These are phyloP conservation scores for Varanus komodoensis DNA, from an alignment of 2,113 vertebrate genomes.

Conservation along the genomic window DNA sequence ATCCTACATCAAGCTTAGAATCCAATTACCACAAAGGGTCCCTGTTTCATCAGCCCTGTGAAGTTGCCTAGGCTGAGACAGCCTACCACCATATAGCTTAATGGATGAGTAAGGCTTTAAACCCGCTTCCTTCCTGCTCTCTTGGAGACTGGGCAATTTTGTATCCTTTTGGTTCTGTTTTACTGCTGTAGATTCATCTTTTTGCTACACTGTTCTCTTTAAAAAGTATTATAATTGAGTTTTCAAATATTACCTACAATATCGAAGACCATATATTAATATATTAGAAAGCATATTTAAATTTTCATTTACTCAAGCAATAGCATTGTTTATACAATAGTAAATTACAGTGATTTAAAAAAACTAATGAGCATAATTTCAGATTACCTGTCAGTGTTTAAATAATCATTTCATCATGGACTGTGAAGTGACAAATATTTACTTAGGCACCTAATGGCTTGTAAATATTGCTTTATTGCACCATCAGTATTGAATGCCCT, in stretches of 20 bases:
- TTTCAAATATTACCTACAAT: not conserved
- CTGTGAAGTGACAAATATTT: slow-evolving; percentile 53
- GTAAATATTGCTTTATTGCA: not conserved
- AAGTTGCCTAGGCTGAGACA: not conserved
- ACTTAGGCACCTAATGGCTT: slow-evolving; percentile 7
- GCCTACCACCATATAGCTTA: not conserved
- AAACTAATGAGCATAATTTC: slow-evolving; percentile 14
- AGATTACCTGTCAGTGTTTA: slow-evolving; percentile 48
- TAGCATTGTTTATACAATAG: not conserved
- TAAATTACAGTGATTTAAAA: slow-evolving; percentile 35
- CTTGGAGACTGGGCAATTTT: not conserved
- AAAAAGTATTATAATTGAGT: not conserved
- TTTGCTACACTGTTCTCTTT: not conserved
- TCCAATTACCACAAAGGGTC: not conserved
- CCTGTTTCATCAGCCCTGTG: not conserved
- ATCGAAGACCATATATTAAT: not conserved
- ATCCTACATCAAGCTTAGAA: not conserved
- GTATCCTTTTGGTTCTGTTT: too few species aligned
- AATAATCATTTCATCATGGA: slow-evolving; percentile 31
- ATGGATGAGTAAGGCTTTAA: not conserved
- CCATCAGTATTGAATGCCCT: not conserved
- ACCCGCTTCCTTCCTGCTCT: not conserved
- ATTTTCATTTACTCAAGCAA: not conserved
- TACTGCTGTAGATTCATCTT: not conserved
- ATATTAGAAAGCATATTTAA: not conserved